phyloP scores from a whole-genome alignment of 2,888 invertebrate genomes.

The Empis stercorea region DNA sequence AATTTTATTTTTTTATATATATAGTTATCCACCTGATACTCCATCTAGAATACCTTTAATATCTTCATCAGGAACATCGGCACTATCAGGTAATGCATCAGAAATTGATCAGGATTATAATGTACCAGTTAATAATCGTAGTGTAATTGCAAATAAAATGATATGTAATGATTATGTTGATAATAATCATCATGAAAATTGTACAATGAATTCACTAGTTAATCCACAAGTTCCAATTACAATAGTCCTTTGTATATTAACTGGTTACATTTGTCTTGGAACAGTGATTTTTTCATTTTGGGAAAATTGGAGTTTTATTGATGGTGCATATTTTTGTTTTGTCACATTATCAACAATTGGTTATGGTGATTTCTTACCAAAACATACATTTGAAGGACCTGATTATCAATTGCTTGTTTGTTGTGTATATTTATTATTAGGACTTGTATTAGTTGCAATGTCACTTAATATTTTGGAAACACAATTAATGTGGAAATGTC shows the following conservation, averaged over 20 bases:
- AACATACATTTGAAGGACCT: conserved; percentile 34
- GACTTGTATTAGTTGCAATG: conserved; percentile 71
- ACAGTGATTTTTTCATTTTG: conserved; percentile 66
- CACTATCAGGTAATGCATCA: conserved; percentile 1
- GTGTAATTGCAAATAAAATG: neutral
- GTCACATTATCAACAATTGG: conserved; percentile 74
- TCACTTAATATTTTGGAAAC: conserved; percentile 74
- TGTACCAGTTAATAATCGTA: neutral
- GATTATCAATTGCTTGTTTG: conserved; percentile 61
- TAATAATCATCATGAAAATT: conserved; percentile 13
- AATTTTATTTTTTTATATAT: too few relatives aligned
- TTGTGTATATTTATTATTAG: conserved; percentile 65
- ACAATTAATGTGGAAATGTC: conserved; percentile 60
- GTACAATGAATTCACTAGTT: neutral
- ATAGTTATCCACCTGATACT: conserved; percentile 49
- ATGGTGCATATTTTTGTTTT: conserved; percentile 75
- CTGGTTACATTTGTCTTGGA: conserved; percentile 61
- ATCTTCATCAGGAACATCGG: conserved; percentile 13
- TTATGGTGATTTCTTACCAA: conserved; percentile 62
- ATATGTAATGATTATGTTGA: conserved; percentile 1
- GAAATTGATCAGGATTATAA: conserved; percentile 7
- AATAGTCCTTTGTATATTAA: conserved; percentile 52
- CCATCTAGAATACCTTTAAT: conserved; percentile 66
- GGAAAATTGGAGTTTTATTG: conserved; percentile 68
- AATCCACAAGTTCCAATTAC: conserved; percentile 44